Base-by-base conservation (phyloP, 1,140 invertebrate genomes). In the Bombus waltoni region DNA sequence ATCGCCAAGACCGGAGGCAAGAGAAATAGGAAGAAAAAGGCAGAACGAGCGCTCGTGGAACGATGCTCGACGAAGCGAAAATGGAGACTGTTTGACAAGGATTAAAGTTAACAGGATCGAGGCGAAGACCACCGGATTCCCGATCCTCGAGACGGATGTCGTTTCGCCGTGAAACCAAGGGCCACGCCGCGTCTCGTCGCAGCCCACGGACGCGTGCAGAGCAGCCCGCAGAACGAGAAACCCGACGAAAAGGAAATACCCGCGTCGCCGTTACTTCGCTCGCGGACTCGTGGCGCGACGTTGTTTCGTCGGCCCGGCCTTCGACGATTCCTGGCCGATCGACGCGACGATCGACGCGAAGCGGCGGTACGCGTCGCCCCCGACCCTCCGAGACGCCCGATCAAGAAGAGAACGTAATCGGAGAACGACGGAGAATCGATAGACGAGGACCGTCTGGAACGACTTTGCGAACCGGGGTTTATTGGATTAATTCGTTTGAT, bases 101-200 rank as follows among this genome's bases (percentile, higher is more conserved):
- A 85, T 81, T 74, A 42, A 57, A 85, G 68, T 85, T 57, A 53
- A 80, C 66, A 32, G 53, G 73, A 79, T 44, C 35, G 38, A 10
- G 53, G 10, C 32, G 32, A 32, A 4, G 25, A 35, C 13, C 3
- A 28, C 18, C 35, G 65, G 8, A 25, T 9, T 28, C 25, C 25
- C 13, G 44, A 47, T 81, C n/a, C 80, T 81, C 28, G 71, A 73
- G 53, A 35, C 28, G 25, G 22, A 32, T 1, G 32, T n/a, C 35
- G 42, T n/a, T 74, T 28, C 74, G 32, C 42, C 25, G 42, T 9
- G 35, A 68, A 66, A 42, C 42, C 32, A 76, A 68, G 81, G 42
- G 73, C 68, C 53, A 13, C 15, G 32, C n/a, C 25, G 10, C 25
- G 68, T 3, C 18, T 2, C 8, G 8, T 11, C 65, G 35, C 6